Base-by-base conservation (phyloP, 2,888 invertebrate genomes). In the Cephus spinipes region DNA sequence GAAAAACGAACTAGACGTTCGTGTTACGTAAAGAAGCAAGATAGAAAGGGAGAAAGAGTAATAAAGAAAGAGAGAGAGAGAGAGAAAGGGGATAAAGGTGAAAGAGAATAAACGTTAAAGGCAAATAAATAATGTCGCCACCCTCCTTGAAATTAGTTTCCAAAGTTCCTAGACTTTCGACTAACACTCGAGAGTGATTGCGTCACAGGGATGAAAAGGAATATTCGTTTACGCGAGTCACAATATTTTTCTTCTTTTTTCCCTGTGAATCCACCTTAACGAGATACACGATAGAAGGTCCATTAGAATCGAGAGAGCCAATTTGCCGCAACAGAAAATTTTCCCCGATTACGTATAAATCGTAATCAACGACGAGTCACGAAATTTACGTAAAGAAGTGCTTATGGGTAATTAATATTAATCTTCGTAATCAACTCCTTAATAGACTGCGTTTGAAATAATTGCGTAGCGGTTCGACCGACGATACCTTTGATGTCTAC, bases 401-500 rank as follows among this genome's bases (percentile, higher is more conserved):
- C 35, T 35, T 35, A 35, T 12, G 12, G 35, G 3, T 12, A 35
- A 36, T 71, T 11, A 71, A 55, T 71, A 33, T 75, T 75, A 71
- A 78, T 69, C 69, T 15, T 75, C 33, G 15, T 68, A 73, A 78
- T 78, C 76, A 76, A 75, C 55, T 40, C 40, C 71, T 76, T 68
- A 55, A 73, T 73, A 33, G 69, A 78, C 35, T 69, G 11, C 74
- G 33, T 40, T 30, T 34, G 34, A 73, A 78, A 78, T 76, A 76
- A 68, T 31, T 76, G 68, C 76, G 23, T 35, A 12, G 55, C 30
- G 74, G 12, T 34, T 23, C 35, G 34, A 33, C 12, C 35, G 12
- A 33, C 32, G 75, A 74, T 71, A 76, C 75, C 78, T 78, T 77
- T 74, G 82, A 82, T 82, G 81, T 82, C 79, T 79, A 77, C 80